Percentiles rank a stretch among this genome's conserved stretches.
Evolutionary conservation across 2,797 vertebrate genomes (phyloP).

Genomic region (Rhabdophis nuchalis): DNA sequence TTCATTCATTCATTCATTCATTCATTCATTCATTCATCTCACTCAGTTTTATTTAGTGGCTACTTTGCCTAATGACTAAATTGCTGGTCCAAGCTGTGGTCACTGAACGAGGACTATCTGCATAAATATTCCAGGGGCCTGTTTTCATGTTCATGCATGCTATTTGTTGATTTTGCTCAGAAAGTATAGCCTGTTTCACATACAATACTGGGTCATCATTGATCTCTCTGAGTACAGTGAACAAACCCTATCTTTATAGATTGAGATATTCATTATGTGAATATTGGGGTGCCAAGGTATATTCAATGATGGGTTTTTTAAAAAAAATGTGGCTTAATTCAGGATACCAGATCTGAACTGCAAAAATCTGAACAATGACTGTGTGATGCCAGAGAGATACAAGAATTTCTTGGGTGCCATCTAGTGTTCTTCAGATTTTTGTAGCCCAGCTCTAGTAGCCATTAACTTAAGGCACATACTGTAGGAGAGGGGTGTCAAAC

Average conservation of each 20-base stretch:
- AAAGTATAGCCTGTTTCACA: background rate
- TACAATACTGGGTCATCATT: background rate
- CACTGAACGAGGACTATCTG: background rate
- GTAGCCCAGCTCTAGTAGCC: background rate
- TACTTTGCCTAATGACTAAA: background rate
- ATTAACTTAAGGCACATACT: background rate
- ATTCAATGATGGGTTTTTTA: background rate
- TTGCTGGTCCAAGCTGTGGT: background rate
- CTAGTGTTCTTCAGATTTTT: background rate
- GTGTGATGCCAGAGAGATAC: background rate
- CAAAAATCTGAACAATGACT: background rate
- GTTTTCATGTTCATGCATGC: background rate
- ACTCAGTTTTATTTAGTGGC: background rate
- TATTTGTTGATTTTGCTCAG: background rate
- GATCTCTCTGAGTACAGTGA: background rate
- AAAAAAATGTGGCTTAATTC: background rate
- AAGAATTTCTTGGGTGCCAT: background rate
- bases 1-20: too few relatives aligned
- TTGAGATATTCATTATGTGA: background rate
- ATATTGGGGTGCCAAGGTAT: background rate
- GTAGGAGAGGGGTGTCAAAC: too few relatives aligned
- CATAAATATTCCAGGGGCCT: background rate
- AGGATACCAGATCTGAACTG: background rate
- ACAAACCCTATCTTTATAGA: background rate
- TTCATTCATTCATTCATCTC: background rate